Percentiles rank a stretch among this genome's conserved stretches.
phyloP scores from a whole-genome alignment of 1,140 invertebrate genomes.

The Brachionus manjavacas region DNA sequence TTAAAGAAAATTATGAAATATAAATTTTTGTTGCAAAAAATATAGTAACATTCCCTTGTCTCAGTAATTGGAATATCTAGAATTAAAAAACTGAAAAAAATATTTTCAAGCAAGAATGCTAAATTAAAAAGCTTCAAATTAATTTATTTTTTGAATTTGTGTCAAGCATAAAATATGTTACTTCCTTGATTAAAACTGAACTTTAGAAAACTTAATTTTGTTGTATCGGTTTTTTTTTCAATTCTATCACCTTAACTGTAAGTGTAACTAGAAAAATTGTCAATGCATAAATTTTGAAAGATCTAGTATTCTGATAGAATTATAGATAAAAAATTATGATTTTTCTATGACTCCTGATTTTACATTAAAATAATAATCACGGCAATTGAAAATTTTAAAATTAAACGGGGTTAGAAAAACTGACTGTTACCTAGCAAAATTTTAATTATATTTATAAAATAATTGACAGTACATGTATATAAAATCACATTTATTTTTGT shows the following conservation, averaged over 20 bases:
- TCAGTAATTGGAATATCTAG: no score
- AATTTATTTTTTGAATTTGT: not conserved
- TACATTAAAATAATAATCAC: not conserved
- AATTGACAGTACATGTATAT: not conserved
- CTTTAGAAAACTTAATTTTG: not conserved
- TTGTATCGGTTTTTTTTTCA: not conserved
- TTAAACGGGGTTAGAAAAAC: not conserved
- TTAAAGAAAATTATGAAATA: no score
- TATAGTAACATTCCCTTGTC: no score
- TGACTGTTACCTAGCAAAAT: constrained; percentile 38
- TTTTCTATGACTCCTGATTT: not conserved
- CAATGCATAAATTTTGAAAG: not conserved
- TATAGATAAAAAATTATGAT: not conserved
- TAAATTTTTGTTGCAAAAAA: no score
- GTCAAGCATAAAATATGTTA: not conserved
- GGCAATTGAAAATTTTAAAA: not conserved
- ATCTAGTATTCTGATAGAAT: not conserved
- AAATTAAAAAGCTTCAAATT: not conserved
- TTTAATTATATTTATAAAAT: not conserved
- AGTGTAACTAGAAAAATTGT: not conserved
- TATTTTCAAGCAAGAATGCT: no score
- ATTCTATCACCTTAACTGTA: not conserved
- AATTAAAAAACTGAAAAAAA: no score
- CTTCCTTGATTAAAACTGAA: not conserved
- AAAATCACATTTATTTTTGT: not conserved